phyloP scores from a whole-genome alignment of 2,113 vertebrate species.

The Poeciliopsis retropinna region DNA sequence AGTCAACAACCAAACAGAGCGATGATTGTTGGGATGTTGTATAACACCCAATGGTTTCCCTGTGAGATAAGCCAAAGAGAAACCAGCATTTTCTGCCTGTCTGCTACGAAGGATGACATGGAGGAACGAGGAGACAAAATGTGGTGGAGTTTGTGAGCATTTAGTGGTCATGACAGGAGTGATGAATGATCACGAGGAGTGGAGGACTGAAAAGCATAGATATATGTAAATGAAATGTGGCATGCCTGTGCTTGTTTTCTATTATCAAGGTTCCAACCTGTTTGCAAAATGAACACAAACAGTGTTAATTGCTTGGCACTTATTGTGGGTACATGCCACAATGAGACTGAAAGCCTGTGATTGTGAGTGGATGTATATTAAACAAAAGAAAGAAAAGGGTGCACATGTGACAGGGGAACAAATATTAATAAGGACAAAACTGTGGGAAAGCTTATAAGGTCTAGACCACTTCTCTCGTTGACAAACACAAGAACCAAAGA shows the following conservation, averaged over 20 bases:
- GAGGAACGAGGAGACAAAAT: constrained; percentile 22
- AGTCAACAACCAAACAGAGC: constrained; percentile 69
- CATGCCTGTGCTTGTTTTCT: constrained; percentile 68
- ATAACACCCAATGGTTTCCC: constrained; percentile 64
- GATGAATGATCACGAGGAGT: constrained; percentile 22
- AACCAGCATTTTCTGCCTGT: constrained; percentile 47
- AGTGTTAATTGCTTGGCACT: constrained; percentile 72
- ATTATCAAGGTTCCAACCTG: constrained; percentile 67
- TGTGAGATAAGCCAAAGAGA: constrained; percentile 59
- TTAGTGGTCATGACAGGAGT: constrained; percentile 2
- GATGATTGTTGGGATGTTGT: constrained; percentile 62
- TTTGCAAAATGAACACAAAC: constrained; percentile 68
- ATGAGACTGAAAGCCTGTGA: constrained; percentile 31
- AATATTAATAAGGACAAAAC: constrained; percentile 15
- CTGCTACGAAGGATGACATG: constrained; percentile 36
- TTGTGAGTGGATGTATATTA: constrained; percentile 33
- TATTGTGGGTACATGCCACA: constrained; percentile 40
- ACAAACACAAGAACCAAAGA: constrained; percentile 7
- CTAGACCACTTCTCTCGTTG: constrained; percentile 32
- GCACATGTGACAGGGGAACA: not conserved
- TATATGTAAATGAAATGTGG: constrained; percentile 40
- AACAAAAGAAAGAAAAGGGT: constrained; percentile 30
- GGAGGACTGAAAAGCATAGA: constrained; percentile 21
- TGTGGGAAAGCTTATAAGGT: constrained; percentile 60
- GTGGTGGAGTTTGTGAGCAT: constrained; percentile 1